Evolutionary conservation across 2,797 vertebrate species (phyloP).

Genomic region (Coregonus suidteri): DNA sequence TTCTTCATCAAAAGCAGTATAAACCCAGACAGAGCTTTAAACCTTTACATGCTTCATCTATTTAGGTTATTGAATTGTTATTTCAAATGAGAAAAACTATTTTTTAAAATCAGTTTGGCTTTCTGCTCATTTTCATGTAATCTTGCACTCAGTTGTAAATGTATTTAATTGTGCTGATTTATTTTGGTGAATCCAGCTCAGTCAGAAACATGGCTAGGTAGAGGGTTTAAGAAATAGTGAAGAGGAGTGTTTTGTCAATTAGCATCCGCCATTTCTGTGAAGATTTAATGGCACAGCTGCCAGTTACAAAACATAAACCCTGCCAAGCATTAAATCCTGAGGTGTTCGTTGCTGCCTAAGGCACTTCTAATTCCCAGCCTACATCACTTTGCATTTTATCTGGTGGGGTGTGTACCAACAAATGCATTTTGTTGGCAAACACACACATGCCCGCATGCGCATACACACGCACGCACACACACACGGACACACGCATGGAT

Average conservation of each 20-base stretch:
- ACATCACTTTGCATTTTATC: slow-evolving; percentile 14
- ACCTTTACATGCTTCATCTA: background rate
- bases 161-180: background rate
- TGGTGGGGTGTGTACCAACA: slow-evolving; percentile 5
- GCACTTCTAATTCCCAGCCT: background rate
- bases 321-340: slow-evolving; percentile 6
- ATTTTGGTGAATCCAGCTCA: slow-evolving; percentile 1
- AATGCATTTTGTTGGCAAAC: background rate
- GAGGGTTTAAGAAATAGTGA: background rate
- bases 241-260: slow-evolving; percentile 5
- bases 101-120: background rate
- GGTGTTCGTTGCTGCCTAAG: background rate
- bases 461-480: background rate
- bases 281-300: slow-evolving; percentile 9
- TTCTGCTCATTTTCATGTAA: background rate
- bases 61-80: background rate
- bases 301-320: slow-evolving; percentile 1
- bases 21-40: background rate
- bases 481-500: too few species aligned
- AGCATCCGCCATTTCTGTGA: background rate
- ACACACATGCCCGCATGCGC: background rate
- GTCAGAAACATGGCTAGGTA: background rate
- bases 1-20: background rate
- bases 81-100: background rate
- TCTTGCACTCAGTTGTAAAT: background rate